Percentiles rank a stretch among this genome's conserved stretches.
phyloP scores from a whole-genome alignment of 92 coral and sea anemone genomes.

The Zoanthus gigantus region DNA sequence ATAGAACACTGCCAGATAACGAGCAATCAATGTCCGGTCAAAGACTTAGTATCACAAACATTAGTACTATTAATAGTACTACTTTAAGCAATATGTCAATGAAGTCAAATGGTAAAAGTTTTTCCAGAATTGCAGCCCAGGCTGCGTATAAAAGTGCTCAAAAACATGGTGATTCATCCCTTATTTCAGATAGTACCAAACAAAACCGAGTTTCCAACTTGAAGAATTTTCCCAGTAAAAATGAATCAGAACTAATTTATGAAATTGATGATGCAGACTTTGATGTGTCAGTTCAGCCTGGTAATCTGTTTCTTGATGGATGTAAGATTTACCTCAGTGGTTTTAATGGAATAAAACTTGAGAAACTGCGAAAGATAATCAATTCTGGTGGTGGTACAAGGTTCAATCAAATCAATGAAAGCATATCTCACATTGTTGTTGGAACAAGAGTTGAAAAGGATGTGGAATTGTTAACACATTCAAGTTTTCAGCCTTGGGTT shows the following conservation, averaged over 20 bases:
- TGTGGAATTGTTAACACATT: constrained; percentile 67
- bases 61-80: constrained; percentile 60
- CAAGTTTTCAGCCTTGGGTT: constrained; percentile 81
- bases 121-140: constrained; percentile 83
- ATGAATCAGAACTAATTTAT: constrained; percentile 42
- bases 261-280: constrained; percentile 61
- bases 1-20: constrained; percentile 67
- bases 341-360: constrained; percentile 76
- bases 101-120: constrained; percentile 37
- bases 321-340: constrained; percentile 93
- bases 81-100: constrained; percentile 41
- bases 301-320: constrained; percentile 94
- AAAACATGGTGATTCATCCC: constrained; percentile 77
- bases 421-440: constrained; percentile 90
- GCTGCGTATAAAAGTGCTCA: constrained; percentile 94
- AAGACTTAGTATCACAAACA: constrained; percentile 54
- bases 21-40: constrained; percentile 72
- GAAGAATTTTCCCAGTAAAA: constrained; percentile 5
- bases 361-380: constrained; percentile 81
- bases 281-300: constrained; percentile 74
- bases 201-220: constrained; percentile 28
- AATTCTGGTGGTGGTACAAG: constrained; percentile 96
- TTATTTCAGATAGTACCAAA: constrained; percentile 62
- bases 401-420: constrained; percentile 92
- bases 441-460: constrained; percentile 72